Percentiles rank a stretch among this genome's conserved stretches.
Conservation (phyloP, 1,140 invertebrate genomes). For the Drosophila albomicans region DNA sequence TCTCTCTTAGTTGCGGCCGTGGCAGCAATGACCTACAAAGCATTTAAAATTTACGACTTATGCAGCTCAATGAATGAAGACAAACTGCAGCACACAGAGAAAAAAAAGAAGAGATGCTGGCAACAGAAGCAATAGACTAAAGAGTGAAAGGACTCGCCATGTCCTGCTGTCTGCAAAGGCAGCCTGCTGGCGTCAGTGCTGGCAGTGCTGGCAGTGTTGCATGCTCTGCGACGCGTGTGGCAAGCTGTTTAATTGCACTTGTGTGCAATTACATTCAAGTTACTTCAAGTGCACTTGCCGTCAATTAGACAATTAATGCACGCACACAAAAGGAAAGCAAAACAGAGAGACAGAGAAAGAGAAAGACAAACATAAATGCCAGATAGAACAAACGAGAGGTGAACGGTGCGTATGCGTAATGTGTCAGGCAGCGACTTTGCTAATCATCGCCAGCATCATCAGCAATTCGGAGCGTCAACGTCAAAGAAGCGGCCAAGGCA, state of each 20-base stretch:
- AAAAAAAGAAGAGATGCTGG: constrained; percentile 5
- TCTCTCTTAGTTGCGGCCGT: constrained; percentile 22
- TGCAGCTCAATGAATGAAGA: constrained; percentile 70
- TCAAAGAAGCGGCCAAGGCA: constrained; percentile 43
- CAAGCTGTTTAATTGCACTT: constrained; percentile 78
- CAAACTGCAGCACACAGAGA: constrained; percentile 59
- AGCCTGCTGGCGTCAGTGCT: background rate
- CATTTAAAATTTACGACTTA: constrained; percentile 79
- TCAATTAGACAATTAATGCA: constrained; percentile 60
- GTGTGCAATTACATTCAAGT: constrained; percentile 74
- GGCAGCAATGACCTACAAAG: constrained; percentile 76
- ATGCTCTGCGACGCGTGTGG: constrained; percentile 3
- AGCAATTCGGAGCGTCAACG: constrained; percentile 46
- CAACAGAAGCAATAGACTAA: background rate
- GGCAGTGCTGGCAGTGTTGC: constrained; percentile 11
- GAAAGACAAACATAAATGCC: background rate
- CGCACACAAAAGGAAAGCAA: constrained; percentile 6
- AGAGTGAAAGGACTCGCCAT: background rate
- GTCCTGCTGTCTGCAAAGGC: constrained; percentile 7
- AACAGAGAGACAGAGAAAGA: background rate
- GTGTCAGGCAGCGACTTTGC: constrained; percentile 34
- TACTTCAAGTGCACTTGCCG: constrained; percentile 63
- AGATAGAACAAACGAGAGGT: background rate
- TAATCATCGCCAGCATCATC: constrained; percentile 49
- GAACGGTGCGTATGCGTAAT: constrained; percentile 66